Base-by-base conservation (phyloP, 1,140 invertebrate species). In the Drosophila pseudoobscura region DNA sequence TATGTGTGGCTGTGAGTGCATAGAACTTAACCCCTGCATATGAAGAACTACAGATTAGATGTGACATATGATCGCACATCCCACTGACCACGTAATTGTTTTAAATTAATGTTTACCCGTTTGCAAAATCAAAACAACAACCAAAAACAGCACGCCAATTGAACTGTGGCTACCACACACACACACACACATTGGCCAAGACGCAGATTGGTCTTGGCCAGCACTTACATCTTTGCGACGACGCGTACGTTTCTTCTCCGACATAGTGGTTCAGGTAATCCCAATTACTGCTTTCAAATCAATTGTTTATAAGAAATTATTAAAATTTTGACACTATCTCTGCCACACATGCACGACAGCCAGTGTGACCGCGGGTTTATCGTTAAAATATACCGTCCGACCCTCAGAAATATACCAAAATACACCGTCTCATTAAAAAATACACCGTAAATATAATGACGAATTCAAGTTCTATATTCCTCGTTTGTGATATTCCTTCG, bases 201-300 rank as follows among this genome's bases (percentile, higher is more conserved):
- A 50, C 46, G 29, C 47, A 50, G 41, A 45, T 55, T 49, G 60
- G 7, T 44, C 15, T 35, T 11, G 17, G 43, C 22, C 29, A 59
- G 45, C 26, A 91, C 90, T 91, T 91, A 91, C 90, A 87, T 91
- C 90, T 73, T 91, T 91, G 53, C 90, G 90, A 43, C 90, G 90
- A 64, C 90, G 84, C 55, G 90, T 64, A 53, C 89, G 77, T 80
- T 91, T 91, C 65, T 91, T 91, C 69, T 91, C 90, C 41, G 90
- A 91, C 90, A 91, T 91, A 45, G 53, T 74, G 20, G 22, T 6
- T 54, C 35, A 68, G 45, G 46, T 46, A 26, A 6, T 46, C 57
- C 45, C 35, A 60, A 51, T 54, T 45, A 20, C n/a, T 50, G 41
- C 13, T 29, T 50, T 24, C 43, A 35, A 84, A 73, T 75, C 64